Conservation (phyloP, 30 jellyfish, hydroid and myxozoan species). For the Aurelia coerulea region DNA sequence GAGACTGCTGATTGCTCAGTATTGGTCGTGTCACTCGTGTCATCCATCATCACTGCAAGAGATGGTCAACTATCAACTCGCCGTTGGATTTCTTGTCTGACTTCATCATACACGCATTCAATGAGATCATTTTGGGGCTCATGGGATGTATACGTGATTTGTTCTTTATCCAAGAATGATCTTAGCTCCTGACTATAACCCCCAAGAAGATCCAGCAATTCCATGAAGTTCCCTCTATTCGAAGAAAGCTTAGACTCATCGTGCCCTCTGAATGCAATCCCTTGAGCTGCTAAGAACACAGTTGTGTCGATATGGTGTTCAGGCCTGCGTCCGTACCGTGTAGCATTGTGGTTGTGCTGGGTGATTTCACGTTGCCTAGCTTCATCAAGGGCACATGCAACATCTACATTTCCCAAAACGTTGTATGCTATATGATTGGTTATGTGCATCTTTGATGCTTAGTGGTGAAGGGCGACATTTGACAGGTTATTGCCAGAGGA, state of each 20-base stretch:
- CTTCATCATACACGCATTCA: constrained; percentile 40
- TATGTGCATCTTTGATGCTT: constrained; percentile 38
- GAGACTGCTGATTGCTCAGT: too few species aligned
- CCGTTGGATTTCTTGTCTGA: too few species aligned
- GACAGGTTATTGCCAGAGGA: constrained; percentile 32
- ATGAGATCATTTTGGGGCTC: constrained; percentile 47
- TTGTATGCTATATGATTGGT: constrained; percentile 31
- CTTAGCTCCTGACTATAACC: constrained; percentile 36
- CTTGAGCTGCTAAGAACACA: constrained; percentile 30
- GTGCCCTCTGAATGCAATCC: constrained; percentile 40
- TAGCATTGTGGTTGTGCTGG: background rate
- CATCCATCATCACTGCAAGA: too few species aligned
- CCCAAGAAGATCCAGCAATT: constrained; percentile 37
- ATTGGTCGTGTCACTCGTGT: too few species aligned
- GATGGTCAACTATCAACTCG: too few species aligned
- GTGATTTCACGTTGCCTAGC: constrained; percentile 32
- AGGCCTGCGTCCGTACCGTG: background rate
- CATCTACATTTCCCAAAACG: constrained; percentile 41
- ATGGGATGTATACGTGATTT: constrained; percentile 59
- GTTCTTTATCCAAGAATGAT: too few species aligned
- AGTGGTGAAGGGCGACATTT: constrained; percentile 31
- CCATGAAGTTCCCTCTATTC: constrained; percentile 41
- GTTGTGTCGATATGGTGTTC: constrained; percentile 32
- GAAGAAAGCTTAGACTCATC: constrained; percentile 41
- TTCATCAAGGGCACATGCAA: constrained; percentile 21